Base-by-base conservation (phyloP, 2,888 invertebrate genomes). In the Apodemia duryi region DNA sequence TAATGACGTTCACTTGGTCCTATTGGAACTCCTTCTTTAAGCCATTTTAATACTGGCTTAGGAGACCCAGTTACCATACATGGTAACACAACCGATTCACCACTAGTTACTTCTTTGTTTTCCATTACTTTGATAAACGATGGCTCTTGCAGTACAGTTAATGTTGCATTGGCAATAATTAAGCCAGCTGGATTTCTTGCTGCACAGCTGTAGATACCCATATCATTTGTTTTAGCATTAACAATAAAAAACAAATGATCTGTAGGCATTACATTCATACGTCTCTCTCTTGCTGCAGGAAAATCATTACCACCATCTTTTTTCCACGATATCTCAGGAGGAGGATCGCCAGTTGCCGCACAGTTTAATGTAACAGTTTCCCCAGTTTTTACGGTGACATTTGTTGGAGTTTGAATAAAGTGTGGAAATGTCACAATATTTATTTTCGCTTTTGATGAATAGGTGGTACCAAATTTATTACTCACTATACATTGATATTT, bases 231-330 rank as follows among this genome's bases (percentile, higher is more conserved):
- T 83, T 97, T 97, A 32, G 97, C 97, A 86, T 97, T 95, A n/a
- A 97, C 94, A 74, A 99, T 98, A 79, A 98, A 97, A 82, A 98
- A 97, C 1, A 96, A 95, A 82, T 98, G 97, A 80, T 98, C 98
- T 43, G 95, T 94, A 0, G 97, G 96, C 94, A 98, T 96, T 62
- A 98, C 97, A 86, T 97, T 96, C 95, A 99, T 96, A 51, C 98
- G 93, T 61, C 98, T 94, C 83, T 99, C 98, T 73, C 96, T 93
- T 9, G 98, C 98, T 6, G 99, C 98, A 7, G 98, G 98, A 83
- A 99, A 98, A 79, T 98, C 96, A 78, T 96, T 96, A 0, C 96
- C 97, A n/a, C 97, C 97, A 87, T 97, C 97, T 85, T 98, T 98
- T 76, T 97, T 96, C 95, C 97, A 96, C 0, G 96, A 95, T 74